Evolutionary conservation across 1,140 invertebrate genomes (phyloP).

Genomic region (Brachionus koreanus): DNA sequence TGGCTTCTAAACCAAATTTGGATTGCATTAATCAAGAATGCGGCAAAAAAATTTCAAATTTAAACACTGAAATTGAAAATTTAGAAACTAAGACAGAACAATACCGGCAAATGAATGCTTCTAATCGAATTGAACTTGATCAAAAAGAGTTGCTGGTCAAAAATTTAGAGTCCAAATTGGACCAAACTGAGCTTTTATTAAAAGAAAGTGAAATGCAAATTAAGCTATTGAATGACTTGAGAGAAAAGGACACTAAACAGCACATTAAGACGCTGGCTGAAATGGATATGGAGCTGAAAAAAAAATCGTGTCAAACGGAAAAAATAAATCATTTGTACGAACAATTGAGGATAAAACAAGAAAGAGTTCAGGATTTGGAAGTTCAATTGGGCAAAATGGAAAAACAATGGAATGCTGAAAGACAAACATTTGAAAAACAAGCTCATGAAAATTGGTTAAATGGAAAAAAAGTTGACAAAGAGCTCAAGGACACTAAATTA

Average conservation of each 20-base stretch:
- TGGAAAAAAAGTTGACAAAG: conserved; percentile 26
- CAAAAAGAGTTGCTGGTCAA: background rate
- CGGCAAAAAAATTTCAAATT: background rate
- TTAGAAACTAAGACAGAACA: background rate
- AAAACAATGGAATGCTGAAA: conserved; percentile 12
- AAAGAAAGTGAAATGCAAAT: conserved; percentile 22
- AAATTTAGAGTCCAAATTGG: background rate
- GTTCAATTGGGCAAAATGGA: background rate
- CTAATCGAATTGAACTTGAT: background rate
- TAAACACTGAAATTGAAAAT: background rate
- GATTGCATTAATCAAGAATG: background rate
- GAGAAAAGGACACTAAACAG: conserved; percentile 23
- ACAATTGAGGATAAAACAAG: conserved; percentile 26
- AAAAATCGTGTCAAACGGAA: background rate
- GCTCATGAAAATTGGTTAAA: conserved; percentile 39
- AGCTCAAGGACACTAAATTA: background rate
- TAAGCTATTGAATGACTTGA: conserved; percentile 8
- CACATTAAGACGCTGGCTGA: conserved; percentile 9
- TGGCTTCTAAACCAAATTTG: background rate
- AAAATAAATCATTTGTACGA: conserved; percentile 34
- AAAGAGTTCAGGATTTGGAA: conserved; percentile 32
- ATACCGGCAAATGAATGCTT: background rate
- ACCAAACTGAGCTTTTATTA: background rate
- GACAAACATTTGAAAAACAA: conserved; percentile 34
- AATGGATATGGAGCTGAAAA: conserved; percentile 1